Evolutionary conservation across 2,888 invertebrate species (phyloP), one percentile per base, ranked within the genome.

Genomic region (Drosophila conformis): DNA sequence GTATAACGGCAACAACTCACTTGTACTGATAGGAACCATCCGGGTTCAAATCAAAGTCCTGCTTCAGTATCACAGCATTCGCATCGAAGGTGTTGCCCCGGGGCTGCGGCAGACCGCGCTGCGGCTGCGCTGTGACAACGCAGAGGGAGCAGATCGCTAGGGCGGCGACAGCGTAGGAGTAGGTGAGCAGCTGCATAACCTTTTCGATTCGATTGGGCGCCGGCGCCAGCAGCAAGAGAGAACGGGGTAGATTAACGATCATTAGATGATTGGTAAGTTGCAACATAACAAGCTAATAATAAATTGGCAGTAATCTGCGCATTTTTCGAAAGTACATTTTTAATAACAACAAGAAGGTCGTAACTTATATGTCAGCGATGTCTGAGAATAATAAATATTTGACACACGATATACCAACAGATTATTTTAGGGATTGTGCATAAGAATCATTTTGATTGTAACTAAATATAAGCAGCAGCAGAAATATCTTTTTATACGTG

Each of bases 1-100:
- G 7, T 8, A 25, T 15, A 4, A 2, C 25, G 15, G 25, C 46
- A 21, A 54, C 15, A 52, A 92, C 93, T 92, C 75, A 94, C 94
- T 93, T 94, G 91, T 94, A 94, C 56, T 92, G 92, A 82, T 94
- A 94, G 57, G 94, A 94, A 72, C 94, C 94, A 83, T 93, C 93
- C 69, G 93, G 93, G 88, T 94, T 94, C 60, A 93, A 91, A 80
- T 94, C 94, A 69, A 94, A 94, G 76, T 91, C 92, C 75, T 93
- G 94, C 83, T 93, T 94, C 59, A 94, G 82, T 81, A 94, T 94
- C 61, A 94, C 94, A 42, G 94, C 94, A 82, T 93, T 93, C 64
- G 91, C 92, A 57, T 93, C 93, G 70, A 82, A 90, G 18, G 90
- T 70, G 70, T 90, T 86, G 56, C 81, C 74, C 4, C 90, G 87